phyloP scores from a whole-genome alignment of 1,140 invertebrate species.

The Drosophila repleta region DNA sequence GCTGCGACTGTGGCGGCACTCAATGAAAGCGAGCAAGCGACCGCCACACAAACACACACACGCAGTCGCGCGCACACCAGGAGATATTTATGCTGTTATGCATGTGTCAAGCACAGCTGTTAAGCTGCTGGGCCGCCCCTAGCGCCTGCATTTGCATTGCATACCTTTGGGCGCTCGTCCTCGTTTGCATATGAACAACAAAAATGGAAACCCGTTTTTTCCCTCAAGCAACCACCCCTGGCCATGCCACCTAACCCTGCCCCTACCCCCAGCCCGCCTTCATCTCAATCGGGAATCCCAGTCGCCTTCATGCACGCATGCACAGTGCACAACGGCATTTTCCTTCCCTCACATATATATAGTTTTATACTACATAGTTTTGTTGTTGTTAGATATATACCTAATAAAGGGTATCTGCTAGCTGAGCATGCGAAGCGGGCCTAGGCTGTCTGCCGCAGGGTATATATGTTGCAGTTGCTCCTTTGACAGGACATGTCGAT shows the following conservation, averaged over 20 bases:
- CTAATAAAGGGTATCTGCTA: conserved; percentile 2
- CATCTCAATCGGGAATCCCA: conserved; percentile 15
- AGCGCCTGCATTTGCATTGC: conserved; percentile 61
- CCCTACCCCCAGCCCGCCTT: neutral
- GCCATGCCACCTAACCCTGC: neutral
- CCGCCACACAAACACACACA: conserved; percentile 5
- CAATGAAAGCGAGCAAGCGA: conserved; percentile 22
- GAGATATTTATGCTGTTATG: conserved; percentile 53
- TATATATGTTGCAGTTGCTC: neutral
- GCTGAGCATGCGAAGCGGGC: neutral
- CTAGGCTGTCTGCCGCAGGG: neutral
- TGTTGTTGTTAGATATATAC: neutral
- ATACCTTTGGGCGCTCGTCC: conserved; percentile 75
- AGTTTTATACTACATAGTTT: neutral
- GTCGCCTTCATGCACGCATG: conserved; percentile 41
- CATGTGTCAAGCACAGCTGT: conserved; percentile 65
- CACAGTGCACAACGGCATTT: conserved; percentile 40
- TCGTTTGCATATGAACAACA: conserved; percentile 61
- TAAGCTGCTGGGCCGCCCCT: neutral
- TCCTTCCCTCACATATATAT: neutral
- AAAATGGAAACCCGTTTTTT: conserved; percentile 26
- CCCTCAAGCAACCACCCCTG: neutral
- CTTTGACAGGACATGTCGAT: too few species aligned
- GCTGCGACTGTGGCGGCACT: conserved; percentile 27
- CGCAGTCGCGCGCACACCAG: neutral